phyloP scores from a whole-genome alignment of 2,113 vertebrate genomes.

The Syngnathoides biaculeatus region DNA sequence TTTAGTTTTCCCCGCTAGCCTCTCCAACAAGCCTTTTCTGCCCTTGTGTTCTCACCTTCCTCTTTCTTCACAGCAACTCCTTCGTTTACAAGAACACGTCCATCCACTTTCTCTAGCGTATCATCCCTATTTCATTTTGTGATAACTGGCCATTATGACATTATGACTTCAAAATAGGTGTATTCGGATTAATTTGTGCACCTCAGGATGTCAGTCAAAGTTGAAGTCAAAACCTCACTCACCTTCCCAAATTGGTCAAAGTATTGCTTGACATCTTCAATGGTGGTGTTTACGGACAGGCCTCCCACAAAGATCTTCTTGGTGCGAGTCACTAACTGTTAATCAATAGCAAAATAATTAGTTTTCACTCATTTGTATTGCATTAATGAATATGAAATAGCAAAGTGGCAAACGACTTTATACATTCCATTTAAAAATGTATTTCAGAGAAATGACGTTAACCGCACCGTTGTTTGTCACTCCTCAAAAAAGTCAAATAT shows the following conservation, averaged over 20 bases:
- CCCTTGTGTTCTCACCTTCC: constrained; percentile 32
- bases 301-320: constrained; percentile 99
- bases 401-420: no score
- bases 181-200: background rate
- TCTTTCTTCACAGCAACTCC: constrained; percentile 42
- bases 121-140: constrained; percentile 18
- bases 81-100: constrained; percentile 37
- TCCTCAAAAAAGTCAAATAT: no score
- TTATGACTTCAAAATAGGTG: background rate
- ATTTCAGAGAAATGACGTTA: background rate
- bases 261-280: constrained; percentile 98
- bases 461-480: no score
- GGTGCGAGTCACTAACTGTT: constrained; percentile 97
- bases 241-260: constrained; percentile 99
- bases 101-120: constrained; percentile 24
- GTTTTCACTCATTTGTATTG: background rate
- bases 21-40: constrained; percentile 34
- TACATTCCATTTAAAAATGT: background rate
- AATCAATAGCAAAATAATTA: constrained; percentile 30
- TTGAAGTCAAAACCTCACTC: constrained; percentile 46
- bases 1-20: constrained; percentile 41
- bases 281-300: constrained; percentile 95
- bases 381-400: no score
- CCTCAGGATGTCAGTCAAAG: background rate
- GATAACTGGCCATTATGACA: constrained; percentile 15